Evolutionary conservation across 2,113 vertebrate genomes (phyloP).

Genomic region (Cercocebus atys): DNA sequence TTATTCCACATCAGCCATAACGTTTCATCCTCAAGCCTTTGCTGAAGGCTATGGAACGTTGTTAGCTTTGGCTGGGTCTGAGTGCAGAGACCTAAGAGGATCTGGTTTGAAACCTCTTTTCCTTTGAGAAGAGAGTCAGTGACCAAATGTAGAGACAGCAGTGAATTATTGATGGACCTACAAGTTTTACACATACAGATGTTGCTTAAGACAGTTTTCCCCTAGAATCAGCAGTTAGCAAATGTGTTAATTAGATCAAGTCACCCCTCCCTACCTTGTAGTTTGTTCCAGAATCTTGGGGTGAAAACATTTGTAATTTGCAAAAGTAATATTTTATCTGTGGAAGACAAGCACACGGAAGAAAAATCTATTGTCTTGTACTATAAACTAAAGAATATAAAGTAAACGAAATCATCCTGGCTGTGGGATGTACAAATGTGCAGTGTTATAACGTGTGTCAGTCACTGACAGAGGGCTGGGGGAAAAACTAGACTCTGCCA

Average conservation of each 20-base stretch:
- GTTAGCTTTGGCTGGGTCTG: too few species aligned
- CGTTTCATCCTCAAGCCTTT: background rate
- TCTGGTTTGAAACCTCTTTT: background rate
- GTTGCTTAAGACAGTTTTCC: background rate
- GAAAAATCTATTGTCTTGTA: background rate
- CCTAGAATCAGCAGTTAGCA: background rate
- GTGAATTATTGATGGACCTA: background rate
- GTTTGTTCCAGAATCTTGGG: background rate
- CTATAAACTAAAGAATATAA: background rate
- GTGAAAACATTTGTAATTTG: constrained; percentile 1
- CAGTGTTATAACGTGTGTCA: background rate
- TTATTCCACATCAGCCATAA: background rate
- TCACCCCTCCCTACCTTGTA: background rate
- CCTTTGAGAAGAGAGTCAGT: background rate
- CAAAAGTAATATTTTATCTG: background rate
- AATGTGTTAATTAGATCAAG: background rate
- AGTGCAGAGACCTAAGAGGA: background rate
- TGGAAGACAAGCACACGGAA: background rate
- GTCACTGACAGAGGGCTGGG: background rate
- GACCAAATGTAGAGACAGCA: background rate
- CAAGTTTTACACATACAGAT: background rate
- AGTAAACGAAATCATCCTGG: background rate
- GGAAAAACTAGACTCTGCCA: background rate
- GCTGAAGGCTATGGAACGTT: background rate
- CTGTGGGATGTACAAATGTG: background rate